Percentiles rank a stretch among this genome's conserved stretches.
Evolutionary conservation across 2,797 vertebrate species (phyloP).

Genomic region (Acipenser transmontanus): DNA sequence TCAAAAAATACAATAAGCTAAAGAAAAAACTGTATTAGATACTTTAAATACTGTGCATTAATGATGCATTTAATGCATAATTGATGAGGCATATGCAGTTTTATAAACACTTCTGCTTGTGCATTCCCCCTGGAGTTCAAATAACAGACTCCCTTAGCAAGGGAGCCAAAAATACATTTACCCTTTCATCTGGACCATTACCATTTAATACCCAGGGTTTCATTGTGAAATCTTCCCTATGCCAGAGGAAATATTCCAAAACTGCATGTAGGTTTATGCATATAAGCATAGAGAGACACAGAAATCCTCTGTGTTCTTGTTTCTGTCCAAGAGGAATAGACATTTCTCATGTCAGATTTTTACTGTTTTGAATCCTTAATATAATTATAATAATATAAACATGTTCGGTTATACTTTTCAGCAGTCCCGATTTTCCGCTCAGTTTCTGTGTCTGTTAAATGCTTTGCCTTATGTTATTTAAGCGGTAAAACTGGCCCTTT

Average conservation of each 20-base stretch:
- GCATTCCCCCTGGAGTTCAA: constrained; percentile 11
- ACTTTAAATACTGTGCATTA: constrained; percentile 41
- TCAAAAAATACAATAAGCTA: too few relatives aligned
- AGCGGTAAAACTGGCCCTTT: too few relatives aligned
- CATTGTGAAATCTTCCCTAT: background rate
- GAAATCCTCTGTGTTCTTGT: background rate
- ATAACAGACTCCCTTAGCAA: constrained; percentile 5
- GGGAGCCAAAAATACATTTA: constrained; percentile 5
- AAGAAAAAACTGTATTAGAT: constrained; percentile 16
- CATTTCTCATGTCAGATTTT: background rate
- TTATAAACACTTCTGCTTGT: constrained; percentile 38
- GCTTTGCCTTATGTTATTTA: too few relatives aligned
- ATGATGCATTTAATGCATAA: constrained; percentile 73
- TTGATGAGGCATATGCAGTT: constrained; percentile 67
- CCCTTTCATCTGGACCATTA: constrained; percentile 14
- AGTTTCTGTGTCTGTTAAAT: too few relatives aligned
- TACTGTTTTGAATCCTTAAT: too few relatives aligned
- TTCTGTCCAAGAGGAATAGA: background rate
- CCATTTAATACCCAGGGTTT: background rate
- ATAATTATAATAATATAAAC: too few relatives aligned
- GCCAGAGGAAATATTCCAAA: background rate
- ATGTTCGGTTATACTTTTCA: too few relatives aligned
- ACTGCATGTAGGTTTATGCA: background rate
- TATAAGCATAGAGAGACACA: background rate
- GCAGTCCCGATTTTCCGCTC: too few relatives aligned